Percentiles rank a stretch among this genome's conserved stretches.
Conservation (phyloP, 2,888 invertebrate genomes). For the Furcula furcula region DNA sequence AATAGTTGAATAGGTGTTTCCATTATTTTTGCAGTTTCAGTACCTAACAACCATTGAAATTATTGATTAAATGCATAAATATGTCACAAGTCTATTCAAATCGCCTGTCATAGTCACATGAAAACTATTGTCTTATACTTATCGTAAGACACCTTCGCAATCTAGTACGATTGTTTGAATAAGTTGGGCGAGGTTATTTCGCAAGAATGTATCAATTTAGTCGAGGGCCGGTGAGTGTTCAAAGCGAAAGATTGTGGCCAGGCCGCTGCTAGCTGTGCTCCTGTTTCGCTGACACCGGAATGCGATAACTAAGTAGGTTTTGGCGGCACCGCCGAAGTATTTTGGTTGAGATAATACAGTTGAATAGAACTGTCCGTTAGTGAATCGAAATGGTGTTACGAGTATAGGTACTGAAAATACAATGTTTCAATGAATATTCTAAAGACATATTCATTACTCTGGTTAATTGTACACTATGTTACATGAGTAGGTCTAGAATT, state of each 20-base stretch:
- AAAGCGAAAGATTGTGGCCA: constrained; percentile 64
- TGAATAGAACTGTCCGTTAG: constrained; percentile 45
- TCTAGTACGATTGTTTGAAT: constrained; percentile 66
- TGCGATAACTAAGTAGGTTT: constrained; percentile 74
- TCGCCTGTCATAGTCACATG: too few species aligned
- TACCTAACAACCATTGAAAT: too few species aligned
- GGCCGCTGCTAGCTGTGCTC: constrained; percentile 56
- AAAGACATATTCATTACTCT: too few species aligned
- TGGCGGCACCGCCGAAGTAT: constrained; percentile 53
- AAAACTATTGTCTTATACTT: constrained; percentile 14
- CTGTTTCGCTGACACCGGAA: constrained; percentile 70
- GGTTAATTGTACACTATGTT: constrained; percentile 16
- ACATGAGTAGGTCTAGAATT: constrained; percentile 31
- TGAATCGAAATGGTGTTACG: constrained; percentile 30
- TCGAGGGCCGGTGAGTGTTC: constrained; percentile 64
- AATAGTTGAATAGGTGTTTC: too few species aligned
- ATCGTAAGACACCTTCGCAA: constrained; percentile 30
- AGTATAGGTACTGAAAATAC: constrained; percentile 25
- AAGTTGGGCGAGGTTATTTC: constrained; percentile 76
- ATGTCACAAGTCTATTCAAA: too few species aligned
- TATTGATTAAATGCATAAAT: too few species aligned
- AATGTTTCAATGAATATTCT: too few species aligned
- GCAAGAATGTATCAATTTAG: constrained; percentile 77
- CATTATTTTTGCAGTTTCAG: too few species aligned
- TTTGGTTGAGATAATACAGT: constrained; percentile 58